Base-by-base conservation (phyloP, 2,797 vertebrate species). In the Leptodactylus fallax region DNA sequence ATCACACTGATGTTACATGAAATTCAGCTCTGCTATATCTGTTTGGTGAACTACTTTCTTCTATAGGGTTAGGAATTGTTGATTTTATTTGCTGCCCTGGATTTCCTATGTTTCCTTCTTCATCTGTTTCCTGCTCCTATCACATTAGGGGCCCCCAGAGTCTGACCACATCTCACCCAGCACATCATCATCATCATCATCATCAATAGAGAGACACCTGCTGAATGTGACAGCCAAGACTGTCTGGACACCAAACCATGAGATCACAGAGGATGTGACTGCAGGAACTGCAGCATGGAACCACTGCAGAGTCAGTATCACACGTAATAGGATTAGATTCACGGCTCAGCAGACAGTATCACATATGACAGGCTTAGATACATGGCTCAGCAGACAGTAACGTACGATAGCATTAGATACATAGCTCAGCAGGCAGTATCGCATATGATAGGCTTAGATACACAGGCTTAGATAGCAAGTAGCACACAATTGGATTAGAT, bases 401-500 rank as follows among this genome's bases (percentile, higher is more conserved):
- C 25, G 36, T 12, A 17, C 3, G 25, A 14, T 4, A 72, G 27
- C 25, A 71, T 71, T 71, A 71, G 67, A 71, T 71, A 67, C 23
- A 67, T 14, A n/a, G 67, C 27, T 71, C 67, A 67, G 63, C 23
- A 69, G 25, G 36, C 25, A 27, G 65, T 69, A 69, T 36, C 65
- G 7, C 25, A 69, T 25, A 27, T 2, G 65, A 14, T 19, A 47
- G 69, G 36, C 45, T 72, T 45, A 47, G 69, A 72, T 72, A 47
- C 69, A 72, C 14, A 47, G 16, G 58, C 14, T 13, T 13, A 25
- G 25, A 4, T 23, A 72, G 16, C 10, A 27, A 19, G 69, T 72
- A 47, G 45, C 45, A 74, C 71, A 74, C 69, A 47, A 74, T 11
- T 11, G 71, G 71, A 74, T 74, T 74, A 74, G 71, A 74, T 74